Evolutionary conservation across 1,140 invertebrate species (phyloP).

Genomic region (Alviniconcha marisindica): DNA sequence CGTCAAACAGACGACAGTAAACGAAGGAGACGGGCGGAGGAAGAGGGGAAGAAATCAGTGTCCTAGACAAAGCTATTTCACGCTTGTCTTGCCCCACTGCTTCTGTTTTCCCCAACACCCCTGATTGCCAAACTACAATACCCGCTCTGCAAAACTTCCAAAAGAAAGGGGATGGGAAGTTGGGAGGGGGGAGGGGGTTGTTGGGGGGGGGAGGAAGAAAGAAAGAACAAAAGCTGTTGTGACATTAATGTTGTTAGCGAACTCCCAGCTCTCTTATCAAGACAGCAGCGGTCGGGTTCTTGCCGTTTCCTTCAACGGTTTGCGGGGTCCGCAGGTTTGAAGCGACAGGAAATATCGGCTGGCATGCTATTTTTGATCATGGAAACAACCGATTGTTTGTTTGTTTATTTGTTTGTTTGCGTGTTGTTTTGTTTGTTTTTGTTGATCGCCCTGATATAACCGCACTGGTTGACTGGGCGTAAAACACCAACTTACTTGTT

Average conservation of each 20-base stretch:
- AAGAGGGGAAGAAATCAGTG: conserved; percentile 10
- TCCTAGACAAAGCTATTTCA: conserved; percentile 35
- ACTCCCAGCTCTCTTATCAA: neutral
- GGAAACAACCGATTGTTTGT: no score
- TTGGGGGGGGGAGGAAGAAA: neutral
- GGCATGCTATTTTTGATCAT: no score
- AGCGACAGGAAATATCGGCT: no score
- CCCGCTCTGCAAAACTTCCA: neutral
- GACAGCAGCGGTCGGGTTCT: neutral
- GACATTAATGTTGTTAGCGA: neutral
- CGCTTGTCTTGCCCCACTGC: conserved; percentile 23
- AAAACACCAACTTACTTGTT: no score
- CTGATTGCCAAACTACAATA: neutral
- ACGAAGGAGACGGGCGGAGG: neutral
- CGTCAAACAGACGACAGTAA: neutral
- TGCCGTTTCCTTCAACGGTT: neutral
- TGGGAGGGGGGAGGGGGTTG: neutral
- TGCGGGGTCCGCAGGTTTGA: no score
- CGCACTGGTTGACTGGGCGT: no score
- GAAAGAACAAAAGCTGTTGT: neutral
- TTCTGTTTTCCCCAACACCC: neutral
- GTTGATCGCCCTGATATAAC: no score
- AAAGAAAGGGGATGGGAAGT: neutral
- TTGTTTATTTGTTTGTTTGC: no score
- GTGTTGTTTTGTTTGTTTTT: no score